These are phyloP conservation scores for Lepeophtheirus nordmannii DNA, from an alignment of 2,888 invertebrate species.

Conservation along the genomic window DNA sequence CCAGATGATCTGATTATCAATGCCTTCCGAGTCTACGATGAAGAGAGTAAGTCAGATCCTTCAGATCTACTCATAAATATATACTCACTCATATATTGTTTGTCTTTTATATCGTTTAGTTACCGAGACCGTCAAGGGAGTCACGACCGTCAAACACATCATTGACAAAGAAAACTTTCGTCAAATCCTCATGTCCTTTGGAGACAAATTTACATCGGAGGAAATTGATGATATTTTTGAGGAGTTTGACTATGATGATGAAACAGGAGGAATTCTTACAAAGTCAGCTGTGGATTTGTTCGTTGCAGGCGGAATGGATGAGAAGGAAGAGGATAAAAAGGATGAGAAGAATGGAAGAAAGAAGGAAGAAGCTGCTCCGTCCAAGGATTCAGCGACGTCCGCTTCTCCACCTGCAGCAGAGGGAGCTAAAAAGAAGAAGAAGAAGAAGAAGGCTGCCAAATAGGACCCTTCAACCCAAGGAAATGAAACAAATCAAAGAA, in stretches of 20 bases:
- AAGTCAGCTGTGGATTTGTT: constrained; percentile 17
- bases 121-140: constrained; percentile 8
- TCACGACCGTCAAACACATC: constrained; percentile 1
- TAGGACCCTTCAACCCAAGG: not conserved
- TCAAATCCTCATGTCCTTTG: constrained; percentile 9
- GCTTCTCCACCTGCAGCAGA: not conserved
- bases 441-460: constrained; percentile 25
- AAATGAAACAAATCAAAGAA: not conserved
- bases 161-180: not conserved
- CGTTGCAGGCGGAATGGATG: constrained; percentile 18
- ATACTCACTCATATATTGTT: not conserved
- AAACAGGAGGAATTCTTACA: not conserved
- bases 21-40: constrained; percentile 9
- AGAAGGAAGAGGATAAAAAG: constrained; percentile 16
- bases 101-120: not conserved
- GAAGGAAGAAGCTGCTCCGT: not conserved
- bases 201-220: not conserved
- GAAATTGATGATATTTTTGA: constrained; percentile 10
- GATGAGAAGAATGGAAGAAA: not conserved
- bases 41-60: constrained; percentile 11
- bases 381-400: not conserved
- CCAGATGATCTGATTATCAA: constrained; percentile 11
- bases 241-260: constrained; percentile 6
- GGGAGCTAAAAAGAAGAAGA: constrained; percentile 20
- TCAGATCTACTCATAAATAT: not conserved